Conservation (phyloP, 2,888 invertebrate genomes). For the Tipula lateralis region DNA sequence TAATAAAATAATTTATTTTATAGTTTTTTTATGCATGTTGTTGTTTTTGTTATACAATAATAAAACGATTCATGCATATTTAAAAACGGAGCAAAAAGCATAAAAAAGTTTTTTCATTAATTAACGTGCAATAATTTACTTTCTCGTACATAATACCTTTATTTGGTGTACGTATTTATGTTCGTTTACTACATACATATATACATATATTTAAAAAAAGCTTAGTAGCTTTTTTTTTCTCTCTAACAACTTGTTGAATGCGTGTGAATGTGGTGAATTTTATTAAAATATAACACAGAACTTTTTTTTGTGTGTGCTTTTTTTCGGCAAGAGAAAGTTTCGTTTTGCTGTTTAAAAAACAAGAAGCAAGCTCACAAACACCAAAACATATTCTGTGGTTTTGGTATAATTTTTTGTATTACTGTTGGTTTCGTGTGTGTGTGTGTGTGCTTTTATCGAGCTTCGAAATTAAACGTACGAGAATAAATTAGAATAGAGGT, state of each 20-base stretch:
- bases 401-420: not conserved
- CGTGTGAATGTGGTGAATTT: slow-evolving; percentile 19
- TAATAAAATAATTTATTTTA: not conserved
- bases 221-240: not conserved
- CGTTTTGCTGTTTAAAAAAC: not conserved
- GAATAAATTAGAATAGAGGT: not conserved
- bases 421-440: not conserved
- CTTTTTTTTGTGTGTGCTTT: not conserved
- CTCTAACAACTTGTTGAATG: not conserved
- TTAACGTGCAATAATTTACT: slow-evolving; percentile 24
- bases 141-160: not conserved
- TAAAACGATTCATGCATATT: slow-evolving; percentile 24
- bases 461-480: not conserved
- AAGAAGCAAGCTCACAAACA: not conserved
- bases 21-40: not conserved
- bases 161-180: not conserved
- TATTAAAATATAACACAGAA: slow-evolving; percentile 19
- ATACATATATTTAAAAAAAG: not conserved
- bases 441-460: not conserved
- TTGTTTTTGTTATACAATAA: not conserved
- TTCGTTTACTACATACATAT: not conserved
- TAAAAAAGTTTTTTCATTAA: slow-evolving; percentile 19
- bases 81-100: slow-evolving; percentile 1
- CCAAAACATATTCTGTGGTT: not conserved
- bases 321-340: not conserved